Percentiles rank a stretch among this genome's conserved stretches.
phyloP scores from a whole-genome alignment of 2,888 invertebrate genomes.

The Eilema griseolum region DNA sequence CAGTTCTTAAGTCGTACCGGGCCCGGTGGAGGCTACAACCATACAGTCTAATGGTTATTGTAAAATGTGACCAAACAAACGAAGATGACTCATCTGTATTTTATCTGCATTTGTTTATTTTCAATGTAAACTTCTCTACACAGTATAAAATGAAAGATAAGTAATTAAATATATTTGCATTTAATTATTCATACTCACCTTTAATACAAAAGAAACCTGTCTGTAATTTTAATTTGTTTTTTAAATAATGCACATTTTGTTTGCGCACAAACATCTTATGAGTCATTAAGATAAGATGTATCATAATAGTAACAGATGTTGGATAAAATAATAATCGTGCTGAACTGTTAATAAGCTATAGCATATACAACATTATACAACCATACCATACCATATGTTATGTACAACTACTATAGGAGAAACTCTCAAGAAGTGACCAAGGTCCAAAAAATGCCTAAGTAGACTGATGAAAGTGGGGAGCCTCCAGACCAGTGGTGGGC shows the following conservation, averaged over 20 bases:
- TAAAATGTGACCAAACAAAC: not conserved
- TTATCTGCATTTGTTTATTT: not conserved
- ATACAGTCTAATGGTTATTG: not conserved
- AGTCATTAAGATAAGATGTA: not conserved
- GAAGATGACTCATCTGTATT: not conserved
- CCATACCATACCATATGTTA: too few relatives aligned
- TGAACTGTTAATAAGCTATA: not conserved
- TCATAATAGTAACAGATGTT: not conserved
- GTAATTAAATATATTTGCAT: not conserved
- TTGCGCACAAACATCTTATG: slow-evolving; percentile 4
- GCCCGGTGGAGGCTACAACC: not conserved
- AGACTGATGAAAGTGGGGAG: not conserved
- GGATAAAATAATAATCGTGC: not conserved
- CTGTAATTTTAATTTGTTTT: not conserved
- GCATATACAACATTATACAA: too few relatives aligned
- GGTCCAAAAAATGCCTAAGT: too few relatives aligned
- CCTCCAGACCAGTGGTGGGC: too few relatives aligned
- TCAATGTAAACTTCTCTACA: not conserved
- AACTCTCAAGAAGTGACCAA: too few relatives aligned
- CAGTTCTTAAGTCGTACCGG: not conserved
- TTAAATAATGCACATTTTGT: not conserved
- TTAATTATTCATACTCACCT: not conserved
- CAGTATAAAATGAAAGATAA: not conserved
- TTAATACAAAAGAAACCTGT: not conserved
- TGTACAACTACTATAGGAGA: not conserved